These are phyloP conservation scores for Protonibea diacanthus DNA, from an alignment of 2,797 vertebrate species.

Conservation along the genomic window DNA sequence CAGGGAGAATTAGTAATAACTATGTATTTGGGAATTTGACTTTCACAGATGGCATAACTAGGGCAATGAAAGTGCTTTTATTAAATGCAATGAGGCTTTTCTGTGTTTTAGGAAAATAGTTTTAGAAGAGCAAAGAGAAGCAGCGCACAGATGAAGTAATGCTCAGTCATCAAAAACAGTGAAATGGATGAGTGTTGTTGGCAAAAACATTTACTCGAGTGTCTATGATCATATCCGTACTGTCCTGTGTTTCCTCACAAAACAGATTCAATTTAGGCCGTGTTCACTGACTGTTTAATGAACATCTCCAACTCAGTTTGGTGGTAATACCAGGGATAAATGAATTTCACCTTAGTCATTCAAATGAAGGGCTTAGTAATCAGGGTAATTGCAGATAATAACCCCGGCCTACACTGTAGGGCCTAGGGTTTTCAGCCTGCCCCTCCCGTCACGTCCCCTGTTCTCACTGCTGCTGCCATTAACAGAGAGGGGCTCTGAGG, in stretches of 20 bases:
- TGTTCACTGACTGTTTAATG: conserved; percentile 44
- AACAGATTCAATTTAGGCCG: conserved; percentile 30
- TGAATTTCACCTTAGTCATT: conserved; percentile 78
- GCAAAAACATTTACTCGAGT: conserved; percentile 11
- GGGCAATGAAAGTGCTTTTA: conserved; percentile 68
- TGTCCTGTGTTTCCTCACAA: conserved; percentile 12
- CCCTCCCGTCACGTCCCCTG: conserved; percentile 54
- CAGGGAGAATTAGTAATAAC: conserved; percentile 83
- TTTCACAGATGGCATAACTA: conserved; percentile 72
- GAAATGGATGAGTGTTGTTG: conserved; percentile 3
- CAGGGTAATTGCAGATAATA: conserved; percentile 84
- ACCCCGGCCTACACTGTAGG: conserved; percentile 69
- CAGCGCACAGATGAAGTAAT: not conserved
- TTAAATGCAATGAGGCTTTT: conserved; percentile 62
- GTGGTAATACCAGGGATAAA: conserved; percentile 57
- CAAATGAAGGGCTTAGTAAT: conserved; percentile 83
- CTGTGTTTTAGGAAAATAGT: conserved; percentile 50
- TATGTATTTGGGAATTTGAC: conserved; percentile 71
- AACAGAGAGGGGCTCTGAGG: conserved; percentile 61
- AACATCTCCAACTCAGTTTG: conserved; percentile 50
- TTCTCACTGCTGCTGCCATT: conserved; percentile 59
- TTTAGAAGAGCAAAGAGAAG: conserved; percentile 30
- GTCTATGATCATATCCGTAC: not conserved
- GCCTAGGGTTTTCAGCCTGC: conserved; percentile 57
- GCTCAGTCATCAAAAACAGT: conserved; percentile 32